phyloP scores from a whole-genome alignment of 2,113 vertebrate genomes.

The Hystrix cristata region DNA sequence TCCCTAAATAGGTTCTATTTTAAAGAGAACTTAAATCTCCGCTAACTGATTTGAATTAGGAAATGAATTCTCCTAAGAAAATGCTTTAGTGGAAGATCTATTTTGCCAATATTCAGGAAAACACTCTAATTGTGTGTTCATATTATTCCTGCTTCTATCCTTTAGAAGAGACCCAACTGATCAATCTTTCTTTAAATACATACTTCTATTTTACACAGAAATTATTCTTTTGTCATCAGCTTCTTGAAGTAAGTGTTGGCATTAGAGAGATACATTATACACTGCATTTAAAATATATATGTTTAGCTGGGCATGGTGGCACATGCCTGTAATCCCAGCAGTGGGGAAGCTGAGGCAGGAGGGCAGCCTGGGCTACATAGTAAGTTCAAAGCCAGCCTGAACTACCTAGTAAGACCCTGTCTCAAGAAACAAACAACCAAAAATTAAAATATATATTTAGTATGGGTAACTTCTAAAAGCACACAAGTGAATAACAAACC shows the following conservation, averaged over 20 bases:
- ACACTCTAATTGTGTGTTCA: constrained; percentile 25
- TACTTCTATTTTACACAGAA: constrained; percentile 30
- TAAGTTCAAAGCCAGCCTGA: not conserved
- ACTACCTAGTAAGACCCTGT: not conserved
- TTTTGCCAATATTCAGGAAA: constrained; percentile 48
- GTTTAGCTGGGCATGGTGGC: not conserved
- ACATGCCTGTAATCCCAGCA: not conserved
- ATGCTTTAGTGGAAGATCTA: constrained; percentile 65
- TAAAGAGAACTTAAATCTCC: constrained; percentile 84
- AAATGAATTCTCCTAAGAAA: constrained; percentile 79
- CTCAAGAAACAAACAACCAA: not conserved
- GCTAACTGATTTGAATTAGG: constrained; percentile 83
- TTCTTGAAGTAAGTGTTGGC: constrained; percentile 32
- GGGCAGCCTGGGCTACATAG: not conserved
- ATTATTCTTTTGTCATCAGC: constrained; percentile 23
- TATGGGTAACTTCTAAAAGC: not conserved
- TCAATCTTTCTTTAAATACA: constrained; percentile 37
- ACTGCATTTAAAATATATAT: constrained; percentile 6
- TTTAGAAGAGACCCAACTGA: not conserved
- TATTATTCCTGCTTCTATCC: not conserved
- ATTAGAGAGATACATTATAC: not conserved
- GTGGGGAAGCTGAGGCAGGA: not conserved
- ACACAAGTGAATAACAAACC: not conserved
- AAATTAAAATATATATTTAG: not conserved
- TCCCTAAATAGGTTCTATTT: constrained; percentile 61